These are phyloP conservation scores for Eupithecia dodoneata DNA, from an alignment of 2,888 invertebrate species.

Conservation along the genomic window DNA sequence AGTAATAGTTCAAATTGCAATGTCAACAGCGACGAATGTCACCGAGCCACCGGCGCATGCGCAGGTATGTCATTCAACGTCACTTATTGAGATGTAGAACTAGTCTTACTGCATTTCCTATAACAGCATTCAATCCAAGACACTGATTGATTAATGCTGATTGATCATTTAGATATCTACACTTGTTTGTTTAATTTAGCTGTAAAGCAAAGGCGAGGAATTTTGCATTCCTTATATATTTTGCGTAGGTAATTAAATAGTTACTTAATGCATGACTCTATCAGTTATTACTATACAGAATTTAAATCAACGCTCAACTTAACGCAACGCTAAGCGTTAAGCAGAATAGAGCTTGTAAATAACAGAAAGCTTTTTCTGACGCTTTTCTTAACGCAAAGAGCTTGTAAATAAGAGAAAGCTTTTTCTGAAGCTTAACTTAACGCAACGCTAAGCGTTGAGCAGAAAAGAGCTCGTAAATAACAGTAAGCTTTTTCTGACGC, in stretches of 20 bases:
- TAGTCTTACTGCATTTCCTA: conserved; percentile 32
- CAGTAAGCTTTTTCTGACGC: too few species aligned
- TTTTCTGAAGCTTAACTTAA: too few species aligned
- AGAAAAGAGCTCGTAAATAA: too few species aligned
- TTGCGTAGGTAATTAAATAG: neutral
- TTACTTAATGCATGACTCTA: neutral
- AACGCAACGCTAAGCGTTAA: too few species aligned
- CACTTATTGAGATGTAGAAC: conserved; percentile 32
- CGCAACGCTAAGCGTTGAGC: too few species aligned
- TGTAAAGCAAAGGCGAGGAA: neutral
- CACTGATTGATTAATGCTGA: conserved; percentile 35
- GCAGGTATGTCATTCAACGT: conserved; percentile 44
- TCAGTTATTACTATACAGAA: neutral
- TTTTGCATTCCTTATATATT: neutral
- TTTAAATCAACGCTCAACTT: too few species aligned
- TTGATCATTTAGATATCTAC: conserved; percentile 17
- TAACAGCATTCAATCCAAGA: conserved; percentile 28
- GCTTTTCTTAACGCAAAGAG: neutral
- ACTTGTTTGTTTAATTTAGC: conserved; percentile 17
- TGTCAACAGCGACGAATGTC: conserved; percentile 62
- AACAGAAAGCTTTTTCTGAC: neutral
- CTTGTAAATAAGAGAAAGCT: too few species aligned
- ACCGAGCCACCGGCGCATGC: conserved; percentile 55
- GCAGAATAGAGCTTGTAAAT: neutral
- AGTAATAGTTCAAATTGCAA: conserved; percentile 62